These are phyloP conservation scores for Orchestes rusci DNA, from an alignment of 2,888 invertebrate species.

Conservation along the genomic window DNA sequence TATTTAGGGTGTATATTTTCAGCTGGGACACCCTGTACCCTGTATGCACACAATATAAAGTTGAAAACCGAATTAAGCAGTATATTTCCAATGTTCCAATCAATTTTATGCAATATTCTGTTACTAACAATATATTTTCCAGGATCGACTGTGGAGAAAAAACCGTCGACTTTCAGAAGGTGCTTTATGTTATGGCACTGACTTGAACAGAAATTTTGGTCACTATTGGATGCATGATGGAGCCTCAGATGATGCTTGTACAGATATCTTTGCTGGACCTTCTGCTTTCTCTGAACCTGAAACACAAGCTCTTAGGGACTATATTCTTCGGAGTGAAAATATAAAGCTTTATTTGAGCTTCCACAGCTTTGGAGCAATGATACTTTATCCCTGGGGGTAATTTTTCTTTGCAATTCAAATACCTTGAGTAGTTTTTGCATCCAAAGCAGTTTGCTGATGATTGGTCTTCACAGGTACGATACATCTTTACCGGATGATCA, in stretches of 20 bases:
- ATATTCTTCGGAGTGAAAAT: conserved; percentile 40
- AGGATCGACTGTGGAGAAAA: conserved; percentile 34
- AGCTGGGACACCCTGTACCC: no score
- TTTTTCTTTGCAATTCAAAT: not conserved
- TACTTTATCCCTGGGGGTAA: conserved; percentile 61
- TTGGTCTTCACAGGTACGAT: conserved; percentile 40
- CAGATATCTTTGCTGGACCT: conserved; percentile 45
- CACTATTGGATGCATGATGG: conserved; percentile 56
- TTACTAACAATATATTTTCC: conserved; percentile 2
- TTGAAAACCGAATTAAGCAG: not conserved
- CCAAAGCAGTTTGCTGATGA: not conserved
- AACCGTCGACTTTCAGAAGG: conserved; percentile 26
- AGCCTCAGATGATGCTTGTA: conserved; percentile 39
- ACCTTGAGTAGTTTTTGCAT: not conserved
- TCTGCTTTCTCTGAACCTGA: conserved; percentile 48
- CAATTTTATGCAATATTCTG: not conserved
- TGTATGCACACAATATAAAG: not conserved
- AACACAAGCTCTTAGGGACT: conserved; percentile 54
- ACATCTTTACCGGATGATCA: conserved; percentile 48
- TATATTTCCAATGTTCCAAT: no score
- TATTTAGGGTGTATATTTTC: no score
- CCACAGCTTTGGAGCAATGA: conserved; percentile 67
- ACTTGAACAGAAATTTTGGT: conserved; percentile 47
- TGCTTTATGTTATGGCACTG: conserved; percentile 28
- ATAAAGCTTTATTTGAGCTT: conserved; percentile 62